Base-by-base conservation (phyloP, 2,797 vertebrate species). In the Urophycis tenuis region DNA sequence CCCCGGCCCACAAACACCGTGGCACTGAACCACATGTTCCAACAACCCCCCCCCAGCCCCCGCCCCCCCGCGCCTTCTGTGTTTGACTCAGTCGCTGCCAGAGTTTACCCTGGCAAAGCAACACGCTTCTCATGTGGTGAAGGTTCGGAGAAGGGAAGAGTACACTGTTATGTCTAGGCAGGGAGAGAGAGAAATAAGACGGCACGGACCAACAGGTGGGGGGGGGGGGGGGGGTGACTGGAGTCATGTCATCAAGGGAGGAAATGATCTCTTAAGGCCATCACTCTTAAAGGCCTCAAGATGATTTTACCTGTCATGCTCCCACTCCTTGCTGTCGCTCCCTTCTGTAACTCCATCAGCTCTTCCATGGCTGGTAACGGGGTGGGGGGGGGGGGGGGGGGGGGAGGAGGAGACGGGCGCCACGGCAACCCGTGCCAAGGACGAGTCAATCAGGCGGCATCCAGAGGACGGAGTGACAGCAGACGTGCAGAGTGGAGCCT, bases 1-100 rank as follows among this genome's bases (percentile, higher is more conserved):
- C 22, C n/a, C 5, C 86, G 84, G 81, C 81, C 74, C 25, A 3
- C n/a, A 71, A 11, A 45, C 71, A 49, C 74, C 15, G 12, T 76
- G 80, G 81, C 74, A 74, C 75, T 35, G 74, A 74, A 74, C 81
- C 75, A 78, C 76, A 82, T 83, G 85, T 90, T 87, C 85, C 82
- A 79, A 82, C 81, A 22, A 78, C 67, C 73, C 76, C 75, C 73
- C 53, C n/a, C 53, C 22, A 17, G 7, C 22, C 53, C n/a, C 49
- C 49, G 17, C 19, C 3, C 19, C 49, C 17, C 22, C 53, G 5
- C 17, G 5, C 8, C 53, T 25, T 60, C 22, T 25, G 60, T 79
- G 35, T 79, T 76, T 73, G 74, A 80, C 36, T 82, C 69, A 33
- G 22, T 31, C 76, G 2, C 1, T 80, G 77, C 85, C 85, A 87